These are phyloP conservation scores for Aphidius gifuensis DNA, from an alignment of 1,140 invertebrate species.

Conservation along the genomic window DNA sequence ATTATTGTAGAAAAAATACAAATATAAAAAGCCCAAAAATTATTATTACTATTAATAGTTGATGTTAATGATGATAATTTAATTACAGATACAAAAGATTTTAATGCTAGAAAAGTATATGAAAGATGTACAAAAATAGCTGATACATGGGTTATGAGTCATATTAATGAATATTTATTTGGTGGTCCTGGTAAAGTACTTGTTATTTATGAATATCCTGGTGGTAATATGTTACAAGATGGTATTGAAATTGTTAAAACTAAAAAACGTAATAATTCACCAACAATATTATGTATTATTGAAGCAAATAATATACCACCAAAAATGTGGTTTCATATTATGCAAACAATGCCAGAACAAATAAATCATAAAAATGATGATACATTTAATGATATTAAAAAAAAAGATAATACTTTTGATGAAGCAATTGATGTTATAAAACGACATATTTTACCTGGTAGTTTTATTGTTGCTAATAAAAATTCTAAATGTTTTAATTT, in stretches of 20 bases:
- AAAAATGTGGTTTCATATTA: conserved; percentile 50
- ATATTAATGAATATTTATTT: conserved; percentile 50
- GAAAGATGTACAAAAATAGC: conserved; percentile 49
- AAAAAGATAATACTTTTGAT: conserved; percentile 38
- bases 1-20: conserved; percentile 10
- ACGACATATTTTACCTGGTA: conserved; percentile 42
- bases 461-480: conserved; percentile 49
- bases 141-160: conserved; percentile 45
- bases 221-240: conserved; percentile 48
- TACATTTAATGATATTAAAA: conserved; percentile 1
- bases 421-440: conserved; percentile 48
- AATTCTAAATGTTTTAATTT: conserved; percentile 49
- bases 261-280: conserved; percentile 49
- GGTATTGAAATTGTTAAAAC: conserved; percentile 33
- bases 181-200: conserved; percentile 50
- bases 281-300: conserved; percentile 54
- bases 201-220: conserved; percentile 55
- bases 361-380: conserved; percentile 26
- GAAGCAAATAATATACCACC: conserved; percentile 50
- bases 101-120: conserved; percentile 51
- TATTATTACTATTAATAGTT: no score
- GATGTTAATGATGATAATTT: neutral
- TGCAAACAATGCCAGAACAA: conserved; percentile 43
- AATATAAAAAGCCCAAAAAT: conserved; percentile 36
- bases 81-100: conserved; percentile 49